Conservation (phyloP, 2,113 vertebrate genomes). For the Bolborhynchus lineola region DNA sequence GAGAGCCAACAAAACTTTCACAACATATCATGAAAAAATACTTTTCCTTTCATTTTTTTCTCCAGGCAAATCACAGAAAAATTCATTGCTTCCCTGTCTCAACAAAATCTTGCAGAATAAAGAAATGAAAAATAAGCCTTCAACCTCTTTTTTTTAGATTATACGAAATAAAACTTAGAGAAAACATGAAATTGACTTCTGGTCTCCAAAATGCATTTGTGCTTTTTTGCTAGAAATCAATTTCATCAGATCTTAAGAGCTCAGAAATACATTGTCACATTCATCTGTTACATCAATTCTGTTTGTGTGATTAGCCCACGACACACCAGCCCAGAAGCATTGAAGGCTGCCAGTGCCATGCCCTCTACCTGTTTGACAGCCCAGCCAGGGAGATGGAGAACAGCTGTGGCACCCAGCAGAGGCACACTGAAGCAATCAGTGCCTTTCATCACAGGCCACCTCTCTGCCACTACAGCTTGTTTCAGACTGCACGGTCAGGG, state of each 20-base stretch:
- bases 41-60: slow-evolving; percentile 34
- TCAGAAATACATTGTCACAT: background rate
- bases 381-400: background rate
- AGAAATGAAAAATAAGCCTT: background rate
- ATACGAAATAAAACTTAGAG: background rate
- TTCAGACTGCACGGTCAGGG: background rate
- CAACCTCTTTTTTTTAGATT: background rate
- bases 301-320: background rate
- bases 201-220: background rate
- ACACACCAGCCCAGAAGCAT: background rate
- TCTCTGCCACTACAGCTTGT: fast-evolving
- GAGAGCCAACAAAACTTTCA: slow-evolving; percentile 23
- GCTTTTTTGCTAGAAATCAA: background rate
- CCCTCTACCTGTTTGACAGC: background rate
- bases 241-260: background rate
- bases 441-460: background rate
- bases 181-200: background rate
- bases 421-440: background rate
- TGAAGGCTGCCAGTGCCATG: background rate
- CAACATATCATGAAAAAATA: slow-evolving; percentile 3
- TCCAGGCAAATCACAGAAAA: slow-evolving; percentile 39
- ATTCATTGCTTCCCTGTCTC: slow-evolving; percentile 7
- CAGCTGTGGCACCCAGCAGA: background rate
- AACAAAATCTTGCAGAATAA: slow-evolving; percentile 5
- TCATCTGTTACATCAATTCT: background rate